phyloP scores from a whole-genome alignment of 2,113 vertebrate genomes.

The mouse (Mus musculus) region DNA sequence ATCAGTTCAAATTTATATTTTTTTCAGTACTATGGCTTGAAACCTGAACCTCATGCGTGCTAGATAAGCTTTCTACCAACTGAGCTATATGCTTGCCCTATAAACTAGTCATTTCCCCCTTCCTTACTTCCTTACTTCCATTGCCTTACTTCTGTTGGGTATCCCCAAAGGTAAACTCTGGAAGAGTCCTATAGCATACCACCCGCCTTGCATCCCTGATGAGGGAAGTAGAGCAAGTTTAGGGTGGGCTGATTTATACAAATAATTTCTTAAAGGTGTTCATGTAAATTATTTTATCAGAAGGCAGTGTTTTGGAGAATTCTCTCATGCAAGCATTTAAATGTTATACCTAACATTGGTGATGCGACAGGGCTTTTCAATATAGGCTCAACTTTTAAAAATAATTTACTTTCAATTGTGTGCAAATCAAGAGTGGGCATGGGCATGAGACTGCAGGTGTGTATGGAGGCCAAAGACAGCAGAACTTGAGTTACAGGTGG shows the following conservation, averaged over 20 bases:
- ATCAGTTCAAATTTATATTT: background rate
- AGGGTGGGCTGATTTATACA: conserved; percentile 25
- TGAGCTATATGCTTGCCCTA: background rate
- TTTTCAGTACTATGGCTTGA: background rate
- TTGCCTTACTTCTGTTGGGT: background rate
- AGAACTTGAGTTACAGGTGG: background rate
- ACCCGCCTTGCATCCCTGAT: background rate
- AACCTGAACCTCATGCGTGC: background rate
- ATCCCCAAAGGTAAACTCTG: conserved; percentile 49
- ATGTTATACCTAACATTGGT: background rate
- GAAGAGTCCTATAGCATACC: conserved; percentile 42
- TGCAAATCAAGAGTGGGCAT: background rate
- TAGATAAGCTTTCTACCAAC: background rate
- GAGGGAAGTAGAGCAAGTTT: background rate
- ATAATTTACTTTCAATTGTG: background rate
- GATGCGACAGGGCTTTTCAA: conserved; percentile 21
- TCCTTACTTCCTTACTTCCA: background rate
- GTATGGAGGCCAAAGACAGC: background rate
- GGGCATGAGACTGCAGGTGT: background rate
- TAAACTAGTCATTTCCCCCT: background rate
- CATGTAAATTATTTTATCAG: conserved; percentile 46
- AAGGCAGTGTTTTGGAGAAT: conserved; percentile 59
- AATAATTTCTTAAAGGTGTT: conserved; percentile 48
- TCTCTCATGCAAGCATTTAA: conserved; percentile 17
- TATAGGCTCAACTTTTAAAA: conserved; percentile 16